phyloP scores from a whole-genome alignment of 2,113 vertebrate genomes.

The Pogonocichla stellata region DNA sequence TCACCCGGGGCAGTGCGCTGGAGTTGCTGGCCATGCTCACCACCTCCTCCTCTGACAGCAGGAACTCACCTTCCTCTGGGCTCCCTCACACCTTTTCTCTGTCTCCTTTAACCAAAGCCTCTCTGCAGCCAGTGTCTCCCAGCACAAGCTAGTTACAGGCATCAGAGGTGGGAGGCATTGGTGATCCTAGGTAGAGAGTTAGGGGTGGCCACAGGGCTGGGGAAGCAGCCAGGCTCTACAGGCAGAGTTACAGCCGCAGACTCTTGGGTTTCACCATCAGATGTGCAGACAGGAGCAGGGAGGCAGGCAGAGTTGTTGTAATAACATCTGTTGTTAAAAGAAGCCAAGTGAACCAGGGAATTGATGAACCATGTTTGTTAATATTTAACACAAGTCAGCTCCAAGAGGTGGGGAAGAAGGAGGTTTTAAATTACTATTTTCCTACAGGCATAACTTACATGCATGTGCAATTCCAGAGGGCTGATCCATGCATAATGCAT shows the following conservation, averaged over 20 bases:
- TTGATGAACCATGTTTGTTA: constrained; percentile 39
- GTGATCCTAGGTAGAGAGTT: background rate
- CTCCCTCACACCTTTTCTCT: background rate
- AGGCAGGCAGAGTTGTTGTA: constrained; percentile 36
- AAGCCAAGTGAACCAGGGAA: constrained; percentile 45
- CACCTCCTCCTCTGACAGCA: background rate
- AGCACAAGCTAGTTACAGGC: background rate
- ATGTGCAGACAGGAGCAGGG: background rate
- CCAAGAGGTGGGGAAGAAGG: constrained; percentile 6
- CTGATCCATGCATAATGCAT: background rate
- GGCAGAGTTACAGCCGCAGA: constrained; percentile 1
- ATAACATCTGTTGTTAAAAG: constrained; percentile 59
- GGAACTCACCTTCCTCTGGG: background rate
- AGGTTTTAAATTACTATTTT: constrained; percentile 48
- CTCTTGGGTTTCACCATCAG: constrained; percentile 36
- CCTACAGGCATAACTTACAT: background rate
- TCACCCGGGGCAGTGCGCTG: constrained; percentile 82
- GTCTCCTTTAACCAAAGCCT: background rate
- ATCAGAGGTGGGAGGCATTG: background rate
- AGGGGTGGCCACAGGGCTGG: background rate
- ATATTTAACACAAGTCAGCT: constrained; percentile 54
- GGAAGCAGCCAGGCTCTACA: background rate
- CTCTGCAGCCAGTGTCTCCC: background rate
- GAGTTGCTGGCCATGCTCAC: constrained; percentile 81
- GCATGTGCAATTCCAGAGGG: background rate